A percentile compares a stretch with the other conserved stretches of the same genome.
These are phyloP conservation scores for Trididemnum nubilum DNA, from an alignment of 23 tunicate genomes.

Conservation along the genomic window DNA sequence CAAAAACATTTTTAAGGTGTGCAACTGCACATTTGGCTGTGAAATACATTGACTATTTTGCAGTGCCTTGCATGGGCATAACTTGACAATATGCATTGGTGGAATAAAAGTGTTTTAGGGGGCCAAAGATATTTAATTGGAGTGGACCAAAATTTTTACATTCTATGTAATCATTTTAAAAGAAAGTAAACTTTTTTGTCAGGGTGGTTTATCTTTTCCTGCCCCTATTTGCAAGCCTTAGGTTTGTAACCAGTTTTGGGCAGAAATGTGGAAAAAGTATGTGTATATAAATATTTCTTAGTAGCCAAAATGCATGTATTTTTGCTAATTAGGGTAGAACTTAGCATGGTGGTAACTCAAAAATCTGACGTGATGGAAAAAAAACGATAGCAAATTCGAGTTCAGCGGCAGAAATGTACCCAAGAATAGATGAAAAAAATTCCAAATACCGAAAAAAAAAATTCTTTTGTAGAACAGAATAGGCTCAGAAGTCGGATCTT, in stretches of 20 bases:
- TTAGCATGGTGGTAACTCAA: too few species aligned
- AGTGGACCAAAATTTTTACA: conserved; percentile 13
- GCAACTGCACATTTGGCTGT: neutral
- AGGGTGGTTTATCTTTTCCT: neutral
- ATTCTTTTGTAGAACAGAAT: neutral
- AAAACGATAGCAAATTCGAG: neutral
- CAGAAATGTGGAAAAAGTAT: neutral
- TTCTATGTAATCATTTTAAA: neutral
- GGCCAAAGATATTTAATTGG: neutral
- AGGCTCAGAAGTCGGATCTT: too few species aligned
- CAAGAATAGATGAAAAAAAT: neutral
- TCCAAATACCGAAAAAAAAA: conserved; percentile 7
- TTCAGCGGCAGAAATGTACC: conserved; percentile 10
- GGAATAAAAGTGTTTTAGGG: conserved; percentile 11
- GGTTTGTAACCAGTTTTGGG: neutral
- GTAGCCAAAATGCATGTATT: conserved; percentile 19
- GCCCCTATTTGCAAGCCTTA: neutral
- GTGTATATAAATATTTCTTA: conserved; percentile 6
- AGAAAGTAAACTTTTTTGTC: neutral
- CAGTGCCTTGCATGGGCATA: neutral
- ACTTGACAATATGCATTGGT: too few species aligned
- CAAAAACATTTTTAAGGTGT: conserved; percentile 19
- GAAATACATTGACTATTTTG: conserved; percentile 1
- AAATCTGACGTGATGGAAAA: too few species aligned
- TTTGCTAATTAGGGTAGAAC: too few species aligned